Conservation (phyloP, 2,113 vertebrate species). For the Atractosteus spatula region DNA sequence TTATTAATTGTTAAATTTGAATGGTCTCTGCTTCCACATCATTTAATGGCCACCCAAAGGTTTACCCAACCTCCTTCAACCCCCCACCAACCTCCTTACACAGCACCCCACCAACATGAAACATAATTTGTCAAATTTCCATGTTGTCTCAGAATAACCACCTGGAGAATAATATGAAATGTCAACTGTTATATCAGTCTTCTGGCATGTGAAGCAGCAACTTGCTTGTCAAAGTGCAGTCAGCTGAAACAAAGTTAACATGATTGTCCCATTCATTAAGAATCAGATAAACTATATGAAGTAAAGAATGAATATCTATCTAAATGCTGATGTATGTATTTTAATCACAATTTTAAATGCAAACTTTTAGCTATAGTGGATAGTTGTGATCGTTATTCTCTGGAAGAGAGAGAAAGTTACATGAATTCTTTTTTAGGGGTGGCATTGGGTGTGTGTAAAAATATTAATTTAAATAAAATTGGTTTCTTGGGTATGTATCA, state of each 20-base stretch:
- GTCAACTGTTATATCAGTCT: neutral
- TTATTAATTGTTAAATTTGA: too few species aligned
- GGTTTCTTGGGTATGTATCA: too few species aligned
- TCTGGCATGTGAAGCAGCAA: neutral
- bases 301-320: too few species aligned
- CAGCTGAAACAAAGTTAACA: slow-evolving; percentile 1
- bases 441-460: too few species aligned
- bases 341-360: neutral
- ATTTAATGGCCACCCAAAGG: neutral
- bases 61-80: neutral
- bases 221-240: neutral
- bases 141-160: neutral
- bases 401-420: too few species aligned
- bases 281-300: neutral
- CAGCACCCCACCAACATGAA: neutral
- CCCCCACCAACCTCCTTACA: neutral
- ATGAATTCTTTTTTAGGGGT: too few species aligned
- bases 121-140: neutral
- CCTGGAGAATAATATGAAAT: slow-evolving; percentile 1
- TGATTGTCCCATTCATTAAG: neutral
- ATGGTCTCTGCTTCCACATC: too few species aligned
- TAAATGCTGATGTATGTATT: neutral
- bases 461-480: too few species aligned
- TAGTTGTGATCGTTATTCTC: too few species aligned
- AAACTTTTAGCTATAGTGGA: too few species aligned